Percentiles rank a stretch among this genome's conserved stretches.
Conservation (phyloP, 2,888 invertebrate genomes). For the Metallyticus violacea region DNA sequence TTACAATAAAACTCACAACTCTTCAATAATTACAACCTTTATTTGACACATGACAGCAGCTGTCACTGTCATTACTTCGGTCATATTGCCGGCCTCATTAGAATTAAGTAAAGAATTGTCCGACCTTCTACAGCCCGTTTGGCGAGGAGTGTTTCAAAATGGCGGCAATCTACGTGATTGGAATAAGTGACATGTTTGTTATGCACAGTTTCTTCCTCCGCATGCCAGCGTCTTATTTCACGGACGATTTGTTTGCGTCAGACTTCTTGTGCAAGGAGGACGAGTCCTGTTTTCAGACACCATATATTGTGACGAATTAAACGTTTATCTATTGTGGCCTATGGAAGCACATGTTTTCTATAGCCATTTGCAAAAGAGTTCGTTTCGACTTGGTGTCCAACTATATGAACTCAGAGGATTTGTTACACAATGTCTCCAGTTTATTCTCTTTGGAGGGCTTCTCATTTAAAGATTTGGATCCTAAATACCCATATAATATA, state of each 20-base stretch:
- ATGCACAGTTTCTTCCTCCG: not conserved
- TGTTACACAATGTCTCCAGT: no score
- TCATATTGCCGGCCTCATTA: not conserved
- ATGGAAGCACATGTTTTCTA: not conserved
- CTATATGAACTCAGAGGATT: no score
- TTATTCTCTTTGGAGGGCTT: no score
- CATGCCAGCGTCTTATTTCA: not conserved
- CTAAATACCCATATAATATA: no score
- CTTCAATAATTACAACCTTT: no score
- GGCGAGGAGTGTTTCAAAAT: not conserved
- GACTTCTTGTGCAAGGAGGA: not conserved
- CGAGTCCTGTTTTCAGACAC: not conserved
- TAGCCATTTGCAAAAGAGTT: no score
- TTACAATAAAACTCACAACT: no score
- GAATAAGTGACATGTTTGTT: not conserved
- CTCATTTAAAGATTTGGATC: no score
- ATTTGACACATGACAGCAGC: no score
- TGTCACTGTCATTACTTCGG: not conserved
- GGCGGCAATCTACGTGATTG: not conserved
- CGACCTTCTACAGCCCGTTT: not conserved
- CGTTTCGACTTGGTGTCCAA: no score
- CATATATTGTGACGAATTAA: not conserved
- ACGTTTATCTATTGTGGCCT: not conserved
- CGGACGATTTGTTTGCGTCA: not conserved
- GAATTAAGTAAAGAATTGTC: not conserved